phyloP scores from a whole-genome alignment of 2,797 vertebrate genomes.

The Neoniphon sammara region DNA sequence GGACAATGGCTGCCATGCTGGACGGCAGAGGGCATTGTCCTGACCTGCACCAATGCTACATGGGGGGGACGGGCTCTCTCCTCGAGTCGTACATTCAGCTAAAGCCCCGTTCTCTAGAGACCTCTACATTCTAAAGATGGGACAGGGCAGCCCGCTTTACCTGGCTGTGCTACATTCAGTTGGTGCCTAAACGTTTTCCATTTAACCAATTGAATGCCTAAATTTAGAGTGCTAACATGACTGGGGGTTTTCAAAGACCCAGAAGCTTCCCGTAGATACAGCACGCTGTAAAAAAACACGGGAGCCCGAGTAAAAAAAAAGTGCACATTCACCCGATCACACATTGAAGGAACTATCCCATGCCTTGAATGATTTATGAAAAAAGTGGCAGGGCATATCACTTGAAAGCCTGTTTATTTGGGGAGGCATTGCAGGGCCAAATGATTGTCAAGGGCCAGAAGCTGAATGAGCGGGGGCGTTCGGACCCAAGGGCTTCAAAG shows the following conservation, averaged over 20 bases:
- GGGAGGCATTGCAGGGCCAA: neutral
- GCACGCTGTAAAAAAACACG: conserved; percentile 25
- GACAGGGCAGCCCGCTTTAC: neutral
- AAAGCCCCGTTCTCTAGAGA: conserved; percentile 63
- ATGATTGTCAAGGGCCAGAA: conserved; percentile 44
- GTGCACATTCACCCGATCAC: conserved; percentile 13
- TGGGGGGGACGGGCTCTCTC: conserved; percentile 13
- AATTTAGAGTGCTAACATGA: conserved; percentile 42
- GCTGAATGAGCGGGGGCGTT: neutral
- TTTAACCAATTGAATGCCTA: conserved; percentile 40
- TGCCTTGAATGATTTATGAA: conserved; percentile 32
- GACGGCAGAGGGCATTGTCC: conserved; percentile 60
- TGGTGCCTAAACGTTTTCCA: neutral
- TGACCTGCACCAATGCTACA: neutral
- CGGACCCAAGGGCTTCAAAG: neutral
- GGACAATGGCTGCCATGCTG: conserved; percentile 28
- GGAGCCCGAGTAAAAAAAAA: conserved; percentile 22
- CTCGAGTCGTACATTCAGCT: conserved; percentile 68
- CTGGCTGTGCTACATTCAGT: conserved; percentile 52
- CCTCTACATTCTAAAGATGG: conserved; percentile 57
- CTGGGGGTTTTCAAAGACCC: neutral
- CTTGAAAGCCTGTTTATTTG: conserved; percentile 28
- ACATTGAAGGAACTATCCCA: neutral
- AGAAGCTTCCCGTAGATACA: conserved; percentile 54
- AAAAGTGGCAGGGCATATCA: conserved; percentile 17